A percentile compares a stretch with the other conserved stretches of the same genome.
These are phyloP conservation scores for Axis porcinus DNA, from an alignment of 2,113 vertebrate genomes.

Conservation along the genomic window DNA sequence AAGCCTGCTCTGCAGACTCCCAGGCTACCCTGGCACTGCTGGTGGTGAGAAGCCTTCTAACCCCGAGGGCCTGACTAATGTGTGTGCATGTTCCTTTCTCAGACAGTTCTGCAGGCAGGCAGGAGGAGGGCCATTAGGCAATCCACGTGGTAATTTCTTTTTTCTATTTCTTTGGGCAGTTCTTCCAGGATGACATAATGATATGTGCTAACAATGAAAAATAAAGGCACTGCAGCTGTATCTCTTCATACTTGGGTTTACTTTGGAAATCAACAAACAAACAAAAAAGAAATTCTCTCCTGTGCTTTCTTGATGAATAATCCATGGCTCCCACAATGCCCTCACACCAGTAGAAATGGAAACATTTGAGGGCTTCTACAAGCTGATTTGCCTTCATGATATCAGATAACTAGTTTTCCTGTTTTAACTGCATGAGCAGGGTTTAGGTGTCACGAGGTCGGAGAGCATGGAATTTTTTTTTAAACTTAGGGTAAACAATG, in stretches of 20 bases:
- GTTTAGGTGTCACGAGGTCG: slow-evolving; percentile 12
- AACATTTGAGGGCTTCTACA: background rate
- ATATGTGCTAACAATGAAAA: background rate
- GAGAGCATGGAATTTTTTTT: background rate
- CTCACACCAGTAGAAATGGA: background rate
- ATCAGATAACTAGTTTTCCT: slow-evolving; percentile 38
- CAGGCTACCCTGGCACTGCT: background rate
- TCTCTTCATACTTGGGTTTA: background rate
- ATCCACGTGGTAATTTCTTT: background rate
- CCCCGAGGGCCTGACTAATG: background rate
- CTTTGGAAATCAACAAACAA: background rate
- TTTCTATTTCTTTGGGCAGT: background rate
- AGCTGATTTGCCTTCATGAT: background rate
- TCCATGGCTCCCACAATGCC: background rate
- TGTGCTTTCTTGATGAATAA: background rate
- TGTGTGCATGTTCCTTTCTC: background rate
- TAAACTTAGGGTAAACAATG: slow-evolving; percentile 23
- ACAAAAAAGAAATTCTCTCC: background rate
- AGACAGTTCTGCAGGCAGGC: background rate
- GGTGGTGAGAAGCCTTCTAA: background rate
- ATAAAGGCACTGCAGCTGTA: background rate
- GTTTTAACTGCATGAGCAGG: background rate
- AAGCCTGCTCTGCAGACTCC: background rate
- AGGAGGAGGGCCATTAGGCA: background rate
- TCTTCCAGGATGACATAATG: background rate